Evolutionary conservation across 2,113 vertebrate species (phyloP).

Genomic region (Calidris pugnax): DNA sequence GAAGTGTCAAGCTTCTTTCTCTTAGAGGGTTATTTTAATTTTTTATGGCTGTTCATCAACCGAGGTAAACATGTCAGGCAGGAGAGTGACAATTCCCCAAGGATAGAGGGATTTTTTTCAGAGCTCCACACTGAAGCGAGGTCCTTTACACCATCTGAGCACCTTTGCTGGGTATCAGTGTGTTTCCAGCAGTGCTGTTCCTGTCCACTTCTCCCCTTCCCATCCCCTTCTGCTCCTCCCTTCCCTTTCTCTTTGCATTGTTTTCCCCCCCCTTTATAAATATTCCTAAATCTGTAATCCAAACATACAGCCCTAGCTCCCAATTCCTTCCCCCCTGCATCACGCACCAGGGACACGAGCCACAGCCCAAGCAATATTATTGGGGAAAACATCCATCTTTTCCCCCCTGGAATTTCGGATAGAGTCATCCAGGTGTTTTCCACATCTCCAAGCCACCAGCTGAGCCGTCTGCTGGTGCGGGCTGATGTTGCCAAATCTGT

Average conservation of each 20-base stretch:
- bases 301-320: not conserved
- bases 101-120: not conserved
- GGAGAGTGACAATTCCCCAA: not conserved
- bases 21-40: not conserved
- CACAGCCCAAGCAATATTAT: not conserved
- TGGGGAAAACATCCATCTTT: not conserved
- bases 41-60: not conserved
- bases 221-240: not conserved
- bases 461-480: not conserved
- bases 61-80: not conserved
- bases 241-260: not conserved
- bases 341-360: not conserved
- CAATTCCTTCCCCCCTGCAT: not conserved
- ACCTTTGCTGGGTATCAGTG: accelerated
- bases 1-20: not conserved
- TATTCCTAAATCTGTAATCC: not conserved
- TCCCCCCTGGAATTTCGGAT: too few relatives aligned
- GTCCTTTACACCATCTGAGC: not conserved
- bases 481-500: not conserved
- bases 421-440: not conserved
- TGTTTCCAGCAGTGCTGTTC: not conserved
- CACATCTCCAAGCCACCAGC: not conserved
- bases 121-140: not conserved
- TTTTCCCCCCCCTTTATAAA: not conserved
- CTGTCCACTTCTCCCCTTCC: not conserved